Evolutionary conservation across 1,140 invertebrate genomes (phyloP), one percentile per base, ranked within the genome.

Genomic region (Sarcophaga bullata): DNA sequence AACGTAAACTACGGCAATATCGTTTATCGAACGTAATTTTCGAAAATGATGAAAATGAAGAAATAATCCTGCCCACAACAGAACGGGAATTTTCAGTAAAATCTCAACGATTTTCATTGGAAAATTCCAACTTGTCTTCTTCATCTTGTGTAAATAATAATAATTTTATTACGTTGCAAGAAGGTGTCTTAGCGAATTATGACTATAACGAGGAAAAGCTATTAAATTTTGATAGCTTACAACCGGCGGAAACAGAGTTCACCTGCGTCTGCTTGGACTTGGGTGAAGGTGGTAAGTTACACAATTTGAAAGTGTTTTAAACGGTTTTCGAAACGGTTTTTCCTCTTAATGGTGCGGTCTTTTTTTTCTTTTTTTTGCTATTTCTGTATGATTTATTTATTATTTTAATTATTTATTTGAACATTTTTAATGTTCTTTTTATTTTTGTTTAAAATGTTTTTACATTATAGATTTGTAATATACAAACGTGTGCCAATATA

Each of bases 1-100:
- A 82, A 75, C 68, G 81, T 8, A 82, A 82, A 82, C 52, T 82
- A 52, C 68, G 81, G 48, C 73, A 49, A 15, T 47, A 6, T 47
- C 8, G 54, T 4, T 4, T 4, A 37, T 58, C n/a, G 7, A 37
- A 68, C 3, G 62, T 58, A 4, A 58, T 58, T 58, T 68, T 68
- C 62, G 19, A 37, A 17, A 8, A 19, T n/a, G 19, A 19, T 68
- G 62, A 68, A 68, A 25, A 68, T 68, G 62, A 25, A 68, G 3
- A 25, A 37, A 37, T 37, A 25, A 19, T 8, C 5, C 17, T 68
- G 17, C 8, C 62, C 19, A 19, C 54, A 58, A n/a, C 62, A 68
- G 62, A 68, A 68, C 17, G 62, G 19, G 62, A 19, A 68, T 68
- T 68, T 68, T 19, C n/a, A 1, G 17, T 25, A 68, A 68, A 68